Evolutionary conservation across 1,140 invertebrate species (phyloP), one percentile per base, ranked within the genome.

Genomic region (Cydia pomonella): DNA sequence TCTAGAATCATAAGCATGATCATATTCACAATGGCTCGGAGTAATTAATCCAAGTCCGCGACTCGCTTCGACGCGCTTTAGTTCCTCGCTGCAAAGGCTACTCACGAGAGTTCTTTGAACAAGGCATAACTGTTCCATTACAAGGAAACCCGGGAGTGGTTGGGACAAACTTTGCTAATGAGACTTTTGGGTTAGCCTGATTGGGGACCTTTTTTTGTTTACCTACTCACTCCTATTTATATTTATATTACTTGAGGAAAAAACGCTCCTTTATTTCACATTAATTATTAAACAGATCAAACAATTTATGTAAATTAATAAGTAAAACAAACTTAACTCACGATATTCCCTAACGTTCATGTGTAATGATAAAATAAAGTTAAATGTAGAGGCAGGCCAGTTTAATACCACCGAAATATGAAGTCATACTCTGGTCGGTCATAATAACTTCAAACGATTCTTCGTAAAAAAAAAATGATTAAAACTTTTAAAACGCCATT

Each of bases 141-240:
- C 18, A 23, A 59, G 21, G 53, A 59, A 59, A 21, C 0, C 50
- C 18, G 6, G 18, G 50, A 59, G 53, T 59, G 53, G 7, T 59
- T 59, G 53, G 53, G 21, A 23, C 53, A 59, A 59, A 59, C 53
- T 59, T 59, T 23, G 18, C 53, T 59, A 59, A 59, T 59, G 53
- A 59, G 21, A 59, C n/a, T 59, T 59, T 7, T 21, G 53, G 53
- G 53, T 23, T 21, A 59, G 12, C 21, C 10, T 59, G 53, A 59
- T 59, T 59, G 16, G 21, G 21, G 53, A 23, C 21, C 18, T 59
- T 59, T 18, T n/a, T 59, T 23, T 59, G 21, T 23, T 59, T 23
- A 59, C 53, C 12, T n/a, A n/a, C 50, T 44, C 10, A 10, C 12
- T 47, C 23, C 53, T 59, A 12, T 18, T 18, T 59, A 59, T 59